Evolutionary conservation across 2,797 vertebrate species (phyloP), one percentile per base, ranked within the genome.

Genomic region (Falco rusticolus): DNA sequence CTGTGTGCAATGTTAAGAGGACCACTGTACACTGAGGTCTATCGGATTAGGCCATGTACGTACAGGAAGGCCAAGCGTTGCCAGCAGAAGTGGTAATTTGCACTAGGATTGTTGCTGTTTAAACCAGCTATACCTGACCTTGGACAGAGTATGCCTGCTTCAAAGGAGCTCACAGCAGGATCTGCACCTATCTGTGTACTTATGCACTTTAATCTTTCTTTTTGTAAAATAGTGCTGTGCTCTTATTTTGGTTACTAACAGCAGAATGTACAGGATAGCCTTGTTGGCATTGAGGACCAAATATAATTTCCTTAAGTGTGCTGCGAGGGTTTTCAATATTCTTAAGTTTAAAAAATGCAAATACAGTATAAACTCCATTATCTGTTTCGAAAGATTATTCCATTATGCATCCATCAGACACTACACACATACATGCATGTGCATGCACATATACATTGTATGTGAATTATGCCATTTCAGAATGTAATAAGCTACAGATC

Each of bases 121-220:
- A 88, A 94, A 95, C 48, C 51, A 84, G 72, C 81, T 78, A 33
- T 39, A 66, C 72, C 51, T 41, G 61, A 33, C 56, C 64, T 48
- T 10, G 69, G 85, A 48, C 88, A 79, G 79, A 70, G 71, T 39
- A 31, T 13, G 21, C 29, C 84, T 84, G 80, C 65, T 69, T 77
- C 84, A 76, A 29, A 76, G 76, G 69, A 85, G 59, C 51, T 91
- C 51, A 1, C 16, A 85, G 82, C 75, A 95, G 94, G 95, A 78
- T 92, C 96, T 96, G 85, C 89, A 85, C 96, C 89, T 95, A 89
- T 94, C 95, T 95, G 39, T 95, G 92, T 98, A 97, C 88, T 98
- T 96, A 96, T 50, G 98, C 98, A 98, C 98, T 98, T 98, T 98
- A 98, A 91, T 92, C 95, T 95, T 91, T 70, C 48, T 70, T 94